Evolutionary conservation across 2,113 vertebrate species (phyloP), one percentile per base, ranked within the genome.

Genomic region (Petromus typicus): DNA sequence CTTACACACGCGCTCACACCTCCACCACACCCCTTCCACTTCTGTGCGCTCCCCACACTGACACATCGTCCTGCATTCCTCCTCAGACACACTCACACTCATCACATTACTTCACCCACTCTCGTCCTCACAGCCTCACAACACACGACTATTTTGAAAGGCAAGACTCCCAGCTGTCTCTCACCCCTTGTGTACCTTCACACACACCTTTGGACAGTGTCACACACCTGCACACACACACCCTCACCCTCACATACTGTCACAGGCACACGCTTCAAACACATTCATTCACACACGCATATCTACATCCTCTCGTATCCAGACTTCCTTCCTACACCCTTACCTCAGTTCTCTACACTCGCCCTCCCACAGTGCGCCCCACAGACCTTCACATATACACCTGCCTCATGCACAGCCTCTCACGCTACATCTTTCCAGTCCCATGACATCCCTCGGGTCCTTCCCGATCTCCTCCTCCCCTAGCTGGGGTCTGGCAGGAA

Each of bases 371-470:
- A 25, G 3, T 16, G 12, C 11, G 32, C 59, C 12, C 10, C 9
- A 0, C 40, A n/a, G 17, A 9, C 43, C n/a, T 59, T 12, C 54
- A 20, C 9, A 3, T 7, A 1, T 34, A 23, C 7, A 3, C 25
- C 27, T 27, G 6, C 20, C 5, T 18, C 17, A 45, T n/a, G 59
- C 8, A 17, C 32, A 4, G 67, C 37, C 67, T 40, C n/a, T 20
- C 67, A 37, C 17, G 16, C 22, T 45, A 25, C 27, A 45, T 30
- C 71, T 45, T 45, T 83, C 30, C 18, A 17, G 10, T 40, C 1
- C 20, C 22, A 63, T 1, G 9, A 5, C 56, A 0, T 32, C 40
- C 4, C 64, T 1, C 9, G 16, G 20, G n/a, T 3, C 20, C n/a
- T 27, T 1, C 0, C 1, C 23, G 25, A 1, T 34, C 40, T 6